Evolutionary conservation across 2,888 invertebrate species (phyloP).

Genomic region (Stictocephala bisonia): DNA sequence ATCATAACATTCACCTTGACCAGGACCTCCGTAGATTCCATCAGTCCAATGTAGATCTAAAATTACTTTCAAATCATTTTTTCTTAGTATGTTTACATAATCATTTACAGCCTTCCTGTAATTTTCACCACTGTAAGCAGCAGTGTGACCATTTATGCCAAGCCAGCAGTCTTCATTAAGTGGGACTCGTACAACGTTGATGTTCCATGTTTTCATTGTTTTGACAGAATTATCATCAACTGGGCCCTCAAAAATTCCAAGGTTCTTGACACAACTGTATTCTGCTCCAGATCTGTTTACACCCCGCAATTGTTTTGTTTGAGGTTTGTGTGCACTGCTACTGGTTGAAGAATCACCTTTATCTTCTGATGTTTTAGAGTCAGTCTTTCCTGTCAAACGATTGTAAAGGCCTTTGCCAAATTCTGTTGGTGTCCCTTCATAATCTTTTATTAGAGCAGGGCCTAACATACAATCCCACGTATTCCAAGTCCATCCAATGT

Average conservation of each 20-base stretch:
- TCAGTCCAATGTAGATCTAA: conserved; percentile 17
- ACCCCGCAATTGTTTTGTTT: not conserved
- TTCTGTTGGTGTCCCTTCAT: not conserved
- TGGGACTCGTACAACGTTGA: not conserved
- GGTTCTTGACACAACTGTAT: not conserved
- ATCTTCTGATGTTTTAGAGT: too few relatives aligned
- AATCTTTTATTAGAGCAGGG: not conserved
- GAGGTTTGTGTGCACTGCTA: too few relatives aligned
- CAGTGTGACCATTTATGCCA: not conserved
- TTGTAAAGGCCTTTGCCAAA: not conserved
- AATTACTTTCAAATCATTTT: not conserved
- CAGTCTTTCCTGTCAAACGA: too few relatives aligned
- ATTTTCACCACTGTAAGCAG: not conserved
- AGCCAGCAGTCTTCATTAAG: conserved; percentile 25
- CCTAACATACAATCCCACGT: not conserved
- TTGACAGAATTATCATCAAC: not conserved
- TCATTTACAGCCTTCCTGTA: not conserved
- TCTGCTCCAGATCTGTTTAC: conserved; percentile 1
- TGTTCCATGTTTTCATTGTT: conserved; percentile 5
- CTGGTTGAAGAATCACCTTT: too few relatives aligned
- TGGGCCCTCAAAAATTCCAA: not conserved
- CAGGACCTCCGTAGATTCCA: not conserved
- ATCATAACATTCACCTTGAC: not conserved
- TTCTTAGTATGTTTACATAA: not conserved
- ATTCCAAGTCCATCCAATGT: conserved; percentile 1